A percentile compares a stretch with the other conserved stretches of the same genome.
These are phyloP conservation scores for Plemyria rubiginata DNA, from an alignment of 2,888 invertebrate species.

Conservation along the genomic window DNA sequence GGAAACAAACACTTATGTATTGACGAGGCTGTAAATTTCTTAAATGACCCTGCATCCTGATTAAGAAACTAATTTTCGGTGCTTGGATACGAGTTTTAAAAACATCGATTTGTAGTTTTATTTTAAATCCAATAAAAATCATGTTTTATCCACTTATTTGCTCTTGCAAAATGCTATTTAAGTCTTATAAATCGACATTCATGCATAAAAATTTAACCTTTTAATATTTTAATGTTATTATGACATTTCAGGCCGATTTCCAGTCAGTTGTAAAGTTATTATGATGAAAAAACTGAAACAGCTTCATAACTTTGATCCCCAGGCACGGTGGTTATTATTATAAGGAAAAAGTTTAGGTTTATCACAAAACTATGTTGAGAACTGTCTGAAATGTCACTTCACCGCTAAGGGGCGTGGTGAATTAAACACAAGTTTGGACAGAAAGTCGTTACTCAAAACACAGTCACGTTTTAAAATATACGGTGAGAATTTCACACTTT, in stretches of 20 bases:
- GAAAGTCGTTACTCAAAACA: slow-evolving; percentile 33
- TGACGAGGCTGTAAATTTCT: slow-evolving; percentile 73
- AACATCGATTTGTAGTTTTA: slow-evolving; percentile 51
- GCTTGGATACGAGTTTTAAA: slow-evolving; percentile 53
- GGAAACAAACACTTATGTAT: slow-evolving; percentile 76
- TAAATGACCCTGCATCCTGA: slow-evolving; percentile 71
- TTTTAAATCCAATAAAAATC: slow-evolving; percentile 34
- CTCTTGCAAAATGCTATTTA: slow-evolving; percentile 5
- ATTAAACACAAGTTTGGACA: slow-evolving; percentile 28
- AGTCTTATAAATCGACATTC: background rate
- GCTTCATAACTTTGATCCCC: no score
- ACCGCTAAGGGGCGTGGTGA: slow-evolving; percentile 37
- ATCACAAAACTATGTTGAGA: background rate
- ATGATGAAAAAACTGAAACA: no score
- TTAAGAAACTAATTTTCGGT: slow-evolving; percentile 75
- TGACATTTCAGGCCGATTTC: background rate
- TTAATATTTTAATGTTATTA: background rate
- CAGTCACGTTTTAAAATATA: slow-evolving; percentile 34
- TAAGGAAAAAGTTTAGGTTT: no score
- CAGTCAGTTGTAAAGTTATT: background rate
- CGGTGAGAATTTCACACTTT: slow-evolving; percentile 42
- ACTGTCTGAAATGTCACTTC: slow-evolving; percentile 11
- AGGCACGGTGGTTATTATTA: no score
- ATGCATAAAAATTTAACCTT: background rate
- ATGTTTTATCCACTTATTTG: slow-evolving; percentile 21